These are phyloP conservation scores for Andrena flavipes DNA, from an alignment of 2,888 invertebrate species.

Conservation along the genomic window DNA sequence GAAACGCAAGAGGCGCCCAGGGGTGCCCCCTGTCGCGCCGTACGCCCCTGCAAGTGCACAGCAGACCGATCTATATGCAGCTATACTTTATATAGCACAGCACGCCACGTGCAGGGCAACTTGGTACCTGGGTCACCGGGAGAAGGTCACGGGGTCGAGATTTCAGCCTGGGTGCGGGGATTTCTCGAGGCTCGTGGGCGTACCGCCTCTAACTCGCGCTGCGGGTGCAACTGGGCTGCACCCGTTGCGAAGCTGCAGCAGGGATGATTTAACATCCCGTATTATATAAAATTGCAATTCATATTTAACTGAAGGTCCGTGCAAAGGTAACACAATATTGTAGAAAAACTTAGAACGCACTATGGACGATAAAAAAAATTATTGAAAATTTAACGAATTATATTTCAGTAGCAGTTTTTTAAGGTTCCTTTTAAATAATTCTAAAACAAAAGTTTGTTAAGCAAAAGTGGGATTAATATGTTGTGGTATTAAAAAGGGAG, in stretches of 20 bases:
- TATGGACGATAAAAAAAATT: too few relatives aligned
- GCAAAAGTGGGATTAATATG: too few relatives aligned
- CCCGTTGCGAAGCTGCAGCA: background rate
- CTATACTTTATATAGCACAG: constrained; percentile 75
- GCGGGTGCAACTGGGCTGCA: constrained; percentile 10
- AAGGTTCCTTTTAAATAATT: too few relatives aligned
- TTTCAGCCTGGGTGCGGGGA: constrained; percentile 66
- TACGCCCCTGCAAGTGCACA: constrained; percentile 67
- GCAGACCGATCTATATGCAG: constrained; percentile 76
- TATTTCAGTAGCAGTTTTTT: too few relatives aligned
- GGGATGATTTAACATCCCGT: background rate
- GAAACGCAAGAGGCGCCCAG: constrained; percentile 43
- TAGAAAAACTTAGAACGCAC: too few relatives aligned
- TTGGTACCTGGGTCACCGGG: constrained; percentile 76
- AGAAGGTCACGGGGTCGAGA: constrained; percentile 74
- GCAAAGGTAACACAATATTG: too few relatives aligned
- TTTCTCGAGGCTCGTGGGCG: constrained; percentile 58
- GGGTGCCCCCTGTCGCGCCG: constrained; percentile 38
- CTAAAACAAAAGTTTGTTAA: too few relatives aligned
- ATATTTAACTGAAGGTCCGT: too few relatives aligned
- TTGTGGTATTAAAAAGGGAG: too few relatives aligned
- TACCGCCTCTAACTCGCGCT: constrained; percentile 17
- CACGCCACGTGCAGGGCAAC: constrained; percentile 72
- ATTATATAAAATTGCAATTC: too few relatives aligned
- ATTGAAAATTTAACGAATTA: too few relatives aligned